These are phyloP conservation scores for Hypotaenidia okinawae DNA, from an alignment of 2,797 vertebrate genomes.

Conservation along the genomic window DNA sequence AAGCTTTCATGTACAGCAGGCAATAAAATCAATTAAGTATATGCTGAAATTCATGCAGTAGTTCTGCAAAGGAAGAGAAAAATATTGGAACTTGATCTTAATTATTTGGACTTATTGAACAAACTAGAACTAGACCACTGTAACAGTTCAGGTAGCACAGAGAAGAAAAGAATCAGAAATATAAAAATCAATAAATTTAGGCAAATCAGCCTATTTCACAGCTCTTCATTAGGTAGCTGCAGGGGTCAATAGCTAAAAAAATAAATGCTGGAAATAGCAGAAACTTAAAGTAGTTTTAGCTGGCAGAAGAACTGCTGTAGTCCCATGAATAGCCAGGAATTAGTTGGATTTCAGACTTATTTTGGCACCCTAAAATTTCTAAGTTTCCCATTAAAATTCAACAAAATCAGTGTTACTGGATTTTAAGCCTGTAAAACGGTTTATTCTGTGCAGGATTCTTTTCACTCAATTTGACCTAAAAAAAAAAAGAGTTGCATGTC, in stretches of 20 bases:
- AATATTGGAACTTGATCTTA: not conserved
- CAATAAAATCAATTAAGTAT: not conserved
- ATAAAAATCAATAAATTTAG: not conserved
- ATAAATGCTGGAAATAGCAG: not conserved
- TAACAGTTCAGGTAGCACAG: not conserved
- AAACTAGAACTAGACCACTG: not conserved
- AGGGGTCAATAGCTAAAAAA: not conserved
- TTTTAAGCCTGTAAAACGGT: not conserved
- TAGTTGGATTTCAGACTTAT: not conserved
- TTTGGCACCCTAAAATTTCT: not conserved
- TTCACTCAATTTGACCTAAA: not conserved
- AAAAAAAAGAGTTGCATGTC: not conserved
- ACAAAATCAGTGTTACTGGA: not conserved
- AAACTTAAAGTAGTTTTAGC: not conserved
- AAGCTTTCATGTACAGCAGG: not conserved
- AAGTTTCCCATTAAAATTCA: not conserved
- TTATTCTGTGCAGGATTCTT: not conserved
- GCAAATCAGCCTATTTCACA: not conserved
- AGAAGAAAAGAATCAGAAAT: not conserved
- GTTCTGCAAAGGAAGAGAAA: not conserved
- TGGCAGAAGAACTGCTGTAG: not conserved
- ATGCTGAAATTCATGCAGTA: not conserved
- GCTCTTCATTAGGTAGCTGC: not conserved
- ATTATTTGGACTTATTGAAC: not conserved
- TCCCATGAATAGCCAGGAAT: not conserved